Evolutionary conservation across 2,113 vertebrate genomes (phyloP).

Genomic region (Semnornis frantzii): DNA sequence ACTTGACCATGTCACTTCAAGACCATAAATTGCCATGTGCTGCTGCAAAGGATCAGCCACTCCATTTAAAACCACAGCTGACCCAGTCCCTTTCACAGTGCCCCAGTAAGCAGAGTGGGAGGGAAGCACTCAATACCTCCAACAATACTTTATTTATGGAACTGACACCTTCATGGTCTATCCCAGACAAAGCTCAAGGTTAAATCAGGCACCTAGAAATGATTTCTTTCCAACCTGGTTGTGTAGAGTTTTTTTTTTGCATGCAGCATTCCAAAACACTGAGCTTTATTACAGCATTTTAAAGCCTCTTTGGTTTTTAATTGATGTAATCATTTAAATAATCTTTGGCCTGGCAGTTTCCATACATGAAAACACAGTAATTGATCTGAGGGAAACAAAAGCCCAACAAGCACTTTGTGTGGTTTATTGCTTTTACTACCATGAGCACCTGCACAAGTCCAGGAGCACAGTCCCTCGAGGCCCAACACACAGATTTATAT

Average conservation of each 20-base stretch:
- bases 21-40: not conserved
- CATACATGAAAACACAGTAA: not conserved
- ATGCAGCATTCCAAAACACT: not conserved
- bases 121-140: not conserved
- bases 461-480: constrained; percentile 9
- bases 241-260: not conserved
- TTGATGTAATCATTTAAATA: not conserved
- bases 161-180: not conserved
- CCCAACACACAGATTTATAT: constrained; percentile 18
- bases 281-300: not conserved
- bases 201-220: not conserved
- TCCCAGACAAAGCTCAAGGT: not conserved
- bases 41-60: not conserved
- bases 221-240: not conserved
- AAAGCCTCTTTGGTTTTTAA: too few species aligned
- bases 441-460: not conserved
- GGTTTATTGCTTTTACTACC: constrained; percentile 27
- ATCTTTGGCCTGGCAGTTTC: not conserved
- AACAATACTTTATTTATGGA: not conserved
- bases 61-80: not conserved
- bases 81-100: fast-evolving
- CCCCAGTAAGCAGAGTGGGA: not conserved
- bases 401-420: not conserved
- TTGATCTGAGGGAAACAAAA: not conserved
- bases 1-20: not conserved